Evolutionary conservation across 2,888 invertebrate species (phyloP).

Genomic region (Gymnosoma rotundatum): DNA sequence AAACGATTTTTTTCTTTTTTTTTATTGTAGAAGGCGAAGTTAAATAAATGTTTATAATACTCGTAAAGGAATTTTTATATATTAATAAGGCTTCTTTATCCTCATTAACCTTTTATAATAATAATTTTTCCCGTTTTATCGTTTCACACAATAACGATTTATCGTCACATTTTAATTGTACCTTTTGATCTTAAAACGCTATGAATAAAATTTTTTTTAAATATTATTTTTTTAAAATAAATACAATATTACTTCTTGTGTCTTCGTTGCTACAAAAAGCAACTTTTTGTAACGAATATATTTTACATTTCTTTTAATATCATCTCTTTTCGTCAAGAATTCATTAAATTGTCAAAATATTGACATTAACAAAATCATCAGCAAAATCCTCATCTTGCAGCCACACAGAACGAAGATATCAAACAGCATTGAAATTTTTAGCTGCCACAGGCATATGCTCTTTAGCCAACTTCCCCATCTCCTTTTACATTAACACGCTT

Average conservation of each 20-base stretch:
- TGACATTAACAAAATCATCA: constrained; percentile 68
- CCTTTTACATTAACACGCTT: constrained; percentile 14
- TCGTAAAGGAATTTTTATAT: too few relatives aligned
- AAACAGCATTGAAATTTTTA: constrained; percentile 53
- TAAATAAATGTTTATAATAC: too few relatives aligned
- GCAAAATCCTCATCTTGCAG: neutral
- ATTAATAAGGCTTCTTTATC: too few relatives aligned
- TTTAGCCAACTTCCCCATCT: constrained; percentile 54
- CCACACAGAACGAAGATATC: constrained; percentile 30
- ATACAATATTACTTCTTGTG: constrained; percentile 1
- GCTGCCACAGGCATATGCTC: constrained; percentile 66
- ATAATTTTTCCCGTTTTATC: too few relatives aligned
- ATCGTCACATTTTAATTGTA: too few relatives aligned
- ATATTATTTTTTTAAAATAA: neutral
- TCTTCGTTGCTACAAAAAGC: neutral
- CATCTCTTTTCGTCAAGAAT: constrained; percentile 53
- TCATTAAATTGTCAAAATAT: constrained; percentile 73
- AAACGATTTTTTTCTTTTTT: too few relatives aligned
- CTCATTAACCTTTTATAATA: too few relatives aligned
- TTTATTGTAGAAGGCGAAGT: too few relatives aligned
- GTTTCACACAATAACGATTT: too few relatives aligned
- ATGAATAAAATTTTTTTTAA: too few relatives aligned
- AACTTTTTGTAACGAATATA: constrained; percentile 8
- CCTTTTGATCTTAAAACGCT: too few relatives aligned
- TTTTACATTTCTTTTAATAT: constrained; percentile 22